Base-by-base conservation (phyloP, 2,888 invertebrate genomes). In the Drosophila hamatofila region DNA sequence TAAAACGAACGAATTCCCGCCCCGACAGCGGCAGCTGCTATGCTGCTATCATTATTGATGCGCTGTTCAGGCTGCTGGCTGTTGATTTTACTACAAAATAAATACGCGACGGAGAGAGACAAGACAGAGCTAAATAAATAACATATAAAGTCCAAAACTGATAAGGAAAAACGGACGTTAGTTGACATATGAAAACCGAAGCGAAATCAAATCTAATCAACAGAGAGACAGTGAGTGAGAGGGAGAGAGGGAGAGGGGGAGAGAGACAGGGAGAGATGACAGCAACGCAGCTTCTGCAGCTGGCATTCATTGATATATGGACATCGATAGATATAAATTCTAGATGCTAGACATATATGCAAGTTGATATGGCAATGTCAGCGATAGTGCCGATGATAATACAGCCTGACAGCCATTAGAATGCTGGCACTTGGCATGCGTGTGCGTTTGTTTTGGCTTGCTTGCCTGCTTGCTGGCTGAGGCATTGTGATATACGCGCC, bases 91-190 rank as follows among this genome's bases (percentile, higher is more conserved):
- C 83, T 81, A 83, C 69, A 70, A 78, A 80, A 78, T 58, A 80
- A 86, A 83, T 78, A 86, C 68, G 59, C 44, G 49, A 54, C 18
- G n/a, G n/a, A 63, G 25, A 57, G 51, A 63, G 59, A 75, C 61
- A 65, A 69, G 68, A 65, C 55, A 55, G 54, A 66, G 58, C 42
- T 67, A 74, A 89, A 84, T 78, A 84, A 80, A 88, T 81, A 84
- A 73, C 68, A 78, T 78, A 82, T 82, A 85, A 85, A 89, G 85
- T 84, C 83, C 77, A 85, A 82, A 75, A 71, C 76, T 82, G 88
- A 85, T 89, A 85, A 88, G 82, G 54, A 67, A 68, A 74, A 71
- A 56, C 66, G 69, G 72, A 68, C 72, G 64, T 61, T 71, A 73
- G 62, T 77, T 76, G 81, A 68, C 74, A 74, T 46, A 59, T 59